phyloP scores from a whole-genome alignment of 2,113 vertebrate genomes.

The Cheirogaleus medius region DNA sequence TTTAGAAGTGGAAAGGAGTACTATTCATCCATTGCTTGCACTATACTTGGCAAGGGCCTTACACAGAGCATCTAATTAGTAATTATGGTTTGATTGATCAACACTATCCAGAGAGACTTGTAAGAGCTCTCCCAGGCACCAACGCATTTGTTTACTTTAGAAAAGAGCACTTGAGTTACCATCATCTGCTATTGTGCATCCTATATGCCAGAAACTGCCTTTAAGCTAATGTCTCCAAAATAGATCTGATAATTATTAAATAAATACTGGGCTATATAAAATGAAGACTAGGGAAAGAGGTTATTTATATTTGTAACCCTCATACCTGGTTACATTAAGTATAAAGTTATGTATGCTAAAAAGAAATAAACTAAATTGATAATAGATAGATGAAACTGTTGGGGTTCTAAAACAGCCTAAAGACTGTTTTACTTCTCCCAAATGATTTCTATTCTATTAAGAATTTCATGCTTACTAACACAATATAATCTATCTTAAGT shows the following conservation, averaged over 20 bases:
- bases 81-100: conserved; percentile 30
- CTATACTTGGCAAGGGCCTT: not conserved
- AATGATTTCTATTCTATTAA: conserved; percentile 54
- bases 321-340: not conserved
- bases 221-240: not conserved
- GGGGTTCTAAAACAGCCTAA: conserved; percentile 20
- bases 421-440: conserved; percentile 6
- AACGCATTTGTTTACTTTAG: not conserved
- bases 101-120: not conserved
- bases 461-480: conserved; percentile 29
- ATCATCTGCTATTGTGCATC: not conserved
- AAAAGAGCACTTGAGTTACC: not conserved
- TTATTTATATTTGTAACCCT: not conserved
- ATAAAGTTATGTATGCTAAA: not conserved
- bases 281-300: not conserved
- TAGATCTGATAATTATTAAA: not conserved
- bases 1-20: not conserved
- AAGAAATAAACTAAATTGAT: not conserved
- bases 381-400: not conserved
- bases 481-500: conserved; percentile 18
- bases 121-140: not conserved
- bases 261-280: not conserved
- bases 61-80: conserved; percentile 10
- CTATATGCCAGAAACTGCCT: not conserved
- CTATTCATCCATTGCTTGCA: not conserved